Evolutionary conservation across 2,797 vertebrate species (phyloP), one percentile per base, ranked within the genome.

Genomic region (Enteromius anoplus): DNA sequence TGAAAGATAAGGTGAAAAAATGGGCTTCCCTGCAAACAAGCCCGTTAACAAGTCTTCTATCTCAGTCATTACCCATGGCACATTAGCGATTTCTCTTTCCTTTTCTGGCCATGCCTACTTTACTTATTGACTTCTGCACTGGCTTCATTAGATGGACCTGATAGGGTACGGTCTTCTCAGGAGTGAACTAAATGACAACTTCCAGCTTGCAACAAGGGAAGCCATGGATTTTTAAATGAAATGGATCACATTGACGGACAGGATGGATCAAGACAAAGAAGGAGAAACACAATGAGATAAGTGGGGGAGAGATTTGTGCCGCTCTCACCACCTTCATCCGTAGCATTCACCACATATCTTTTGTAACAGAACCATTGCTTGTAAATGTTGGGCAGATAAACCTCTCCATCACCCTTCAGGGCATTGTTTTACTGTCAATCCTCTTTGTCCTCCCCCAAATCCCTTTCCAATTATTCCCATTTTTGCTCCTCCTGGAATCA

Each of bases 41-140:
- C 34, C 81, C 62, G 80, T 88, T 86, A 89, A 87, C 89, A 87
- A 88, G 88, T 53, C 81, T 77, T 70, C 81, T 91, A 93, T 89
- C 88, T 86, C 77, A 86, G 86, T 78, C 88, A 88, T 92, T 92
- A 92, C 88, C 92, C 90, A 87, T 88, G 89, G 87, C 88, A 87
- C 89, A 90, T 87, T 82, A 87, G 83, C 81, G 64, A 87, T 89
- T 90, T 82, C 86, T 78, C 88, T 84, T 68, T 80, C 62, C 51
- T 86, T 82, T 83, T 84, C 84, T 81, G 85, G 86, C 87, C 83
- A 77, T 78, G 90, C 88, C 88, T 90, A 81, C 89, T 91, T 91
- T 86, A 90, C 81, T 90, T 92, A 92, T 92, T 89, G 91, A 91
- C 86, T 92, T 86, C 85, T 72, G 86, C 85, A 90, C 90, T 85